Conservation (phyloP, 2,888 invertebrate genomes). For the Caenorhabditis drosophilae region DNA sequence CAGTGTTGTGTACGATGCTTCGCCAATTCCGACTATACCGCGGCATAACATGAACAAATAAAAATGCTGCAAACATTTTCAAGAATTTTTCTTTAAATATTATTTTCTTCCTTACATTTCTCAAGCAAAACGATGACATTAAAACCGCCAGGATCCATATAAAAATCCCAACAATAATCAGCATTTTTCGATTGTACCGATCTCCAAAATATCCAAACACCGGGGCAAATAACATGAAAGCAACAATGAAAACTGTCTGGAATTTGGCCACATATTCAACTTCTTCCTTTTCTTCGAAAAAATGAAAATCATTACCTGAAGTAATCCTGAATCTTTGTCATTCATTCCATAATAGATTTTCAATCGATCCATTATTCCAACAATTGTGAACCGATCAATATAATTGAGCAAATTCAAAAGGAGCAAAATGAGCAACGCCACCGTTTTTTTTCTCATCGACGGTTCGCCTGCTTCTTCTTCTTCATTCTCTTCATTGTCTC, state of each 20-base stretch:
- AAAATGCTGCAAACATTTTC: slow-evolving; percentile 74
- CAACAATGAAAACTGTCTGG: slow-evolving; percentile 88
- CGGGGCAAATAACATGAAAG: slow-evolving; percentile 96
- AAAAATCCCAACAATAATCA: slow-evolving; percentile 89
- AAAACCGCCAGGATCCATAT: slow-evolving; percentile 92
- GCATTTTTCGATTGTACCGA: slow-evolving; percentile 84
- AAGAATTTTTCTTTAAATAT: background rate
- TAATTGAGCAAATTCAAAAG: slow-evolving; percentile 94
- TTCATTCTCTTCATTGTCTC: background rate
- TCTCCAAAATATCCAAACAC: slow-evolving; percentile 96
- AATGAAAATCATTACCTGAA: slow-evolving; percentile 75
- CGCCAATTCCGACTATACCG: slow-evolving; percentile 92
- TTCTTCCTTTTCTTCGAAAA: too few relatives aligned
- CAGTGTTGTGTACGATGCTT: slow-evolving; percentile 97
- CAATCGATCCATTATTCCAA: slow-evolving; percentile 76
- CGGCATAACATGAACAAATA: slow-evolving; percentile 84
- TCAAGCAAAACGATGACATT: slow-evolving; percentile 82
- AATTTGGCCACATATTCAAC: slow-evolving; percentile 4
- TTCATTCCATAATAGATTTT: slow-evolving; percentile 78
- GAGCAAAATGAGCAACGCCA: slow-evolving; percentile 36
- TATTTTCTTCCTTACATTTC: background rate
- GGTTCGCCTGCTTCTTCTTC: background rate
- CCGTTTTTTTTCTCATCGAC: slow-evolving; percentile 3
- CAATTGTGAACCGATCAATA: slow-evolving; percentile 96
- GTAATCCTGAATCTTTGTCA: slow-evolving; percentile 82